phyloP scores from a whole-genome alignment of 2,888 invertebrate species.

The Liopterus haemorrhoidalis region DNA sequence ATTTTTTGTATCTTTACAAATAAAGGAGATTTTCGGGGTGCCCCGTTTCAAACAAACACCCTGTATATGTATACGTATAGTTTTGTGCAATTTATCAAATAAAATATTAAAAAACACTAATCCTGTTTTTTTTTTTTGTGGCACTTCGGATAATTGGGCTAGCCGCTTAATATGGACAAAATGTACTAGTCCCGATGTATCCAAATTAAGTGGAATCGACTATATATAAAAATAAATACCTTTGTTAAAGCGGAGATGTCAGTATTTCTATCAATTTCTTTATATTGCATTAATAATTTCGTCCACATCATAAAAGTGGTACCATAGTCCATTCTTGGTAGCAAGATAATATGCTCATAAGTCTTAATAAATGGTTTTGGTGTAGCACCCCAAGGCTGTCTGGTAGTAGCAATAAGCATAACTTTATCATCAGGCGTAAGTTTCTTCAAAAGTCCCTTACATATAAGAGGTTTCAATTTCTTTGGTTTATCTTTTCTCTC shows the following conservation, averaged over 20 bases:
- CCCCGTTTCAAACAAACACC: no score
- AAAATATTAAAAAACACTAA: no score
- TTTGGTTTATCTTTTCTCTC: conserved; percentile 63
- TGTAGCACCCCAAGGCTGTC: conserved; percentile 60
- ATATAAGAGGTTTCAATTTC: conserved; percentile 60
- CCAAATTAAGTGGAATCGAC: no score
- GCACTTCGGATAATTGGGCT: no score
- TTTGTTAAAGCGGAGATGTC: conserved; percentile 55
- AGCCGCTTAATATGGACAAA: no score
- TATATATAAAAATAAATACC: conserved; percentile 35
- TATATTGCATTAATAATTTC: conserved; percentile 54
- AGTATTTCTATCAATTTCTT: conserved; percentile 54
- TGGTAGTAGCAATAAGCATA: conserved; percentile 61
- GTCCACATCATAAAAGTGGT: conserved; percentile 53
- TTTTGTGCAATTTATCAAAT: no score
- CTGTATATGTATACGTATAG: no score
- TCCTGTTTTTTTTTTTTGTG: no score
- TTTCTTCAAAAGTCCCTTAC: conserved; percentile 62
- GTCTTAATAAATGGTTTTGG: conserved; percentile 48
- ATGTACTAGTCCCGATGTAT: no score
- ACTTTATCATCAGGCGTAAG: conserved; percentile 61
- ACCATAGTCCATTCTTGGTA: conserved; percentile 55
- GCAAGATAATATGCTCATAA: conserved; percentile 53
- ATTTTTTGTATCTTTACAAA: no score
- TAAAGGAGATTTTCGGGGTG: no score